Base-by-base conservation (phyloP, 2,113 vertebrate genomes). In the Sylvilagus bachmani region DNA sequence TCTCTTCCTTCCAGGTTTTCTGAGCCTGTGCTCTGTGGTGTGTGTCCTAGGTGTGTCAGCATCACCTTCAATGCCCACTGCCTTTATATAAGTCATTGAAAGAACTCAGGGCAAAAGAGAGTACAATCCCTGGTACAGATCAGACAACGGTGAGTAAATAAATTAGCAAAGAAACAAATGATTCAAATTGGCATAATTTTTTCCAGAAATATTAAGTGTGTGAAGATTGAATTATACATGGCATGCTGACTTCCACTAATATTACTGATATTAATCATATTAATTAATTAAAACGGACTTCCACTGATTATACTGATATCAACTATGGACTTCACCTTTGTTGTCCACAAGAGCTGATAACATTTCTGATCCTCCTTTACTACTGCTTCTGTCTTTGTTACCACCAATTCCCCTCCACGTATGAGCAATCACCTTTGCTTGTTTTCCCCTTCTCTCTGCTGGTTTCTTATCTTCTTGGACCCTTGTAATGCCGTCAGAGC, bases 401-500 rank as follows among this genome's bases (percentile, higher is more conserved):
- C 58, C 31, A 27, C 12, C 13, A 77, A 19, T 78, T 91, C 10
- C 29, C 14, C 2, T 67, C 58, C 21, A 38, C 4, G 4, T 7
- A 29, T 29, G 55, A 58, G 13, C 55, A 70, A 33, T 75, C 62
- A 36, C 55, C 29, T 81, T 51, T 44, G 17, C n/a, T 66, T 55
- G n/a, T n/a, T 87, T 84, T 86, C 29, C 14, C 51, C 25, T 91
- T 86, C 62, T 85, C 33, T 55, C 29, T 73, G 31, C 31, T 11
- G 66, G 69, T 82, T 81, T 92, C 70, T 93, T 86, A 86, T 53
- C 86, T 82, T 36, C 0, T 73, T 74, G 38, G 33, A 87, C 13
- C 25, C 27, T 36, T 93, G 62, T 88, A 83, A 79, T 61, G 53
- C 73, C 19, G 51, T 85, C 33, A 81, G 80, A 96, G 62, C 6